Evolutionary conservation across 2,888 invertebrate genomes (phyloP), one percentile per base, ranked within the genome.

Genomic region (Archips crataeganus): DNA sequence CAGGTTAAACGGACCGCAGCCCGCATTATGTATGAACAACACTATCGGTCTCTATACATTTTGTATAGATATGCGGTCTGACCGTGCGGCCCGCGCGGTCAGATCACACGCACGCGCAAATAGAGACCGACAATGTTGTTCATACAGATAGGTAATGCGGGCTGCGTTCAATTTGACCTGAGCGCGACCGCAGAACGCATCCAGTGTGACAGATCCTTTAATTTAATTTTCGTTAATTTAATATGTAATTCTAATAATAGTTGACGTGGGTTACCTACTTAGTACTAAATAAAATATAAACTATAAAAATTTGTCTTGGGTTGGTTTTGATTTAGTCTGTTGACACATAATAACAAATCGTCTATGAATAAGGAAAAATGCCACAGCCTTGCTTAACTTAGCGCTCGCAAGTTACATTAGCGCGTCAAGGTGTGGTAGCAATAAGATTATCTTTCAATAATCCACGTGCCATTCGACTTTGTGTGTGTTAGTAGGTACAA

Each of bases 341-440:
- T 57, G 6, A 57, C 11, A 57, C 5, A 57, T 32, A 39, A 39
- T 5, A 39, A 57, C 32, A 57, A 62, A 42, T 62, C 9, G 13
- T 10, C n/a, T 15, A 65, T 39, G n/a, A 73, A 82, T 78, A 80
- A 77, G 79, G 77, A 77, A 65, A 67, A 76, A 77, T 77, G 76
- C 74, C 70, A 57, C 71, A 69, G 77, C 62, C 67, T 63, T 45
- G 34, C 57, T 63, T 70, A 63, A 64, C 39, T 39, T 39, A 39
- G 60, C 39, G 60, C 65, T 51, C n/a, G n/a, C 45, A 32, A 36
- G 39, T 49, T 49, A 64, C 49, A 57, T 67, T 72, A 63, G 13
- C 59, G 9, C 59, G 51, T 68, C 64, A 70, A 70, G 64, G 60
- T 42, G 45, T 45, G 69, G 45, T 36, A 60, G 42, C 69, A 51